phyloP scores from a whole-genome alignment of 2,888 invertebrate species.

The Netelia virgata region DNA sequence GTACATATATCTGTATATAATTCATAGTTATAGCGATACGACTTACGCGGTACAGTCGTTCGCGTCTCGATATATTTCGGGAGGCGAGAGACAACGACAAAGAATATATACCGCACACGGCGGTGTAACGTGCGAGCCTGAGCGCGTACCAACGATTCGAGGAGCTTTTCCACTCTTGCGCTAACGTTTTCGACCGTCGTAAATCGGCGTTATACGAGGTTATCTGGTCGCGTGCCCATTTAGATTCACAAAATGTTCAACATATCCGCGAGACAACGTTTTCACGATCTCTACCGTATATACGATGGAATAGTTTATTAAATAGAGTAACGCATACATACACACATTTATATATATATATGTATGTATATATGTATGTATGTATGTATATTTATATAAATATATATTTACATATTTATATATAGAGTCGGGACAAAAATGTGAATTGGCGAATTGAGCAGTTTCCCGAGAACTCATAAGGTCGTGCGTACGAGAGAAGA shows the following conservation, averaged over 20 bases:
- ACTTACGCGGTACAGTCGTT: conserved; percentile 7
- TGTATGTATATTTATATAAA: background rate
- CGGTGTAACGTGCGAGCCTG: background rate
- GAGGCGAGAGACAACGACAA: conserved; percentile 27
- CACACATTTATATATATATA: background rate
- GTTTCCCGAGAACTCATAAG: conserved; percentile 20
- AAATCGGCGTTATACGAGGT: conserved; percentile 59
- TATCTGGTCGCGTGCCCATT: conserved; percentile 70
- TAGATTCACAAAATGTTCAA: conserved; percentile 57
- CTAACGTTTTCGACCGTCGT: conserved; percentile 53
- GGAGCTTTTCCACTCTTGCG: conserved; percentile 49
- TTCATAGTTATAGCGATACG: conserved; percentile 2
- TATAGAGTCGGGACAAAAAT: conserved; percentile 10
- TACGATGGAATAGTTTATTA: conserved; percentile 32
- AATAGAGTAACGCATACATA: conserved; percentile 6
- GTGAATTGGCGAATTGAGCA: conserved; percentile 36
- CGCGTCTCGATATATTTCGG: conserved; percentile 60
- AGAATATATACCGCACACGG: conserved; percentile 6
- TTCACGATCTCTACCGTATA: conserved; percentile 3
- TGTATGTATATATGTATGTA: background rate
- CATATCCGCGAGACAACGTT: conserved; percentile 45
- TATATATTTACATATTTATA: conserved; percentile 10
- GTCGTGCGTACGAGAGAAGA: background rate
- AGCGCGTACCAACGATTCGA: background rate
- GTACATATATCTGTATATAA: background rate